Evolutionary conservation across 2,113 vertebrate species (phyloP).

Genomic region (Sterna hirundo): DNA sequence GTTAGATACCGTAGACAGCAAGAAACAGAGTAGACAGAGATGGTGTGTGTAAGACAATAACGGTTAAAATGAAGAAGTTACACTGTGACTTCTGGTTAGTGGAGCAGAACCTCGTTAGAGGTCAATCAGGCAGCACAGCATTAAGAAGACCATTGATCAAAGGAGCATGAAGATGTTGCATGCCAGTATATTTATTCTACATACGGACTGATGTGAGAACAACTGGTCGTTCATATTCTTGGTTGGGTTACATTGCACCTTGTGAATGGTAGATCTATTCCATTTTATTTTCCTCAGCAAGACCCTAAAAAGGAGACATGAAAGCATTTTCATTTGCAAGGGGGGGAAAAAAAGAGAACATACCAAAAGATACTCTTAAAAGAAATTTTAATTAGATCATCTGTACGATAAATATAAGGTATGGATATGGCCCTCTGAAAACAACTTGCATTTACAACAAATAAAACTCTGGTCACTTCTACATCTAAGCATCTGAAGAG

Average conservation of each 20-base stretch:
- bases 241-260: background rate
- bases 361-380: constrained; percentile 16
- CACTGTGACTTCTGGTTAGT: background rate
- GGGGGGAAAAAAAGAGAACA: background rate
- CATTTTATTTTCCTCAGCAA: constrained; percentile 14
- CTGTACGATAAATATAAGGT: constrained; percentile 36
- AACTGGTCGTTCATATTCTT: background rate
- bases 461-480: background rate
- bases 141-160: background rate
- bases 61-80: background rate
- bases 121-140: background rate
- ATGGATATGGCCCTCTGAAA: background rate
- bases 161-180: background rate
- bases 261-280: constrained; percentile 26
- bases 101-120: background rate
- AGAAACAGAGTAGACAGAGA: background rate
- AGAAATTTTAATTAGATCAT: constrained; percentile 62
- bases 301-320: constrained; percentile 23
- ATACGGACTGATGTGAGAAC: background rate
- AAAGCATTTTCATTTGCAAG: constrained; percentile 31
- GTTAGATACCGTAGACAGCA: background rate
- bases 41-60: background rate
- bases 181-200: background rate
- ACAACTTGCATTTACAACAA: background rate
- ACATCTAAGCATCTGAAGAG: background rate